Conservation (phyloP, 2,888 invertebrate species). For the Rhagonycha fulva region DNA sequence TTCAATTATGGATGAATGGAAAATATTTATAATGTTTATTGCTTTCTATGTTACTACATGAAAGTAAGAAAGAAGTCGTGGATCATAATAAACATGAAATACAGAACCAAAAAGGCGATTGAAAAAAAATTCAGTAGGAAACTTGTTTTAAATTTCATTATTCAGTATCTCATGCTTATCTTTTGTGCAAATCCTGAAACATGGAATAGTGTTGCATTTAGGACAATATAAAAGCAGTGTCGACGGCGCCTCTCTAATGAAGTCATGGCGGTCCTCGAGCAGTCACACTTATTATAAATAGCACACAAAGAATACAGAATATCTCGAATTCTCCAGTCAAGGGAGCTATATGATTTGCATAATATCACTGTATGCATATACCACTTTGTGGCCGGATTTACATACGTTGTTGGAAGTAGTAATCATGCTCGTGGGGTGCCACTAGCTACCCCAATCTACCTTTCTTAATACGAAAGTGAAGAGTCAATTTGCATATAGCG, state of each 20-base stretch:
- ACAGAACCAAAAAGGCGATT: background rate
- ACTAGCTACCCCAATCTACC: slow-evolving; percentile 19
- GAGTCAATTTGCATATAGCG: slow-evolving; percentile 21
- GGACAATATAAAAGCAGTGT: slow-evolving; percentile 14
- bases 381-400: slow-evolving; percentile 36
- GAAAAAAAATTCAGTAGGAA: slow-evolving; percentile 14
- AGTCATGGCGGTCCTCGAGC: slow-evolving; percentile 28
- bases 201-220: slow-evolving; percentile 23
- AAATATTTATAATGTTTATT: background rate
- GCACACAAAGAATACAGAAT: slow-evolving; percentile 32
- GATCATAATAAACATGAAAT: background rate
- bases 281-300: slow-evolving; percentile 32
- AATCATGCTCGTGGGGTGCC: slow-evolving; percentile 24
- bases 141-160: slow-evolving; percentile 21
- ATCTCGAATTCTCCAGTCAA: slow-evolving; percentile 33
- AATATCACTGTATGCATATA: slow-evolving; percentile 37
- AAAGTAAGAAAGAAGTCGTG: background rate
- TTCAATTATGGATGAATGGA: background rate
- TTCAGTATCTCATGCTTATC: slow-evolving; percentile 15
- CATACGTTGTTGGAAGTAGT: slow-evolving; percentile 34
- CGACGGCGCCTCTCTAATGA: slow-evolving; percentile 26
- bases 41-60: background rate
- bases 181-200: slow-evolving; percentile 15
- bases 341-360: slow-evolving; percentile 37
- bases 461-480: slow-evolving; percentile 25